Conservation (phyloP, 2,113 vertebrate species). For the Takifugu bimaculatus region DNA sequence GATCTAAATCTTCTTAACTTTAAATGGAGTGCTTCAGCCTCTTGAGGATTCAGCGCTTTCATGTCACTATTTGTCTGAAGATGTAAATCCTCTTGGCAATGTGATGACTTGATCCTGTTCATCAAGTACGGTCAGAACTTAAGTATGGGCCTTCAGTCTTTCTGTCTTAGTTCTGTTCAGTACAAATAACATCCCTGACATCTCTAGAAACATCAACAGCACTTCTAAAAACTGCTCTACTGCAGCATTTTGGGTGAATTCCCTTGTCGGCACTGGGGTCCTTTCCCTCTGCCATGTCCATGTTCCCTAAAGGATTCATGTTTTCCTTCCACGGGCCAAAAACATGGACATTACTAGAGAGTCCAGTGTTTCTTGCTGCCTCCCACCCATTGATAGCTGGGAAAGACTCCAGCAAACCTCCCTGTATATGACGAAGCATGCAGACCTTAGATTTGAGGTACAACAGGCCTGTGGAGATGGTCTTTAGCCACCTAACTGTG, state of each 20-base stretch:
- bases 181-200: conserved; percentile 20
- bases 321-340: too few relatives aligned
- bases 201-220: conserved; percentile 13
- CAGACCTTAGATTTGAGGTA: too few relatives aligned
- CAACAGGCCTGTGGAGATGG: too few relatives aligned
- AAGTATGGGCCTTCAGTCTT: conserved; percentile 42
- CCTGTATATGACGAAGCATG: too few relatives aligned
- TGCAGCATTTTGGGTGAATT: conserved; percentile 2
- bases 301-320: too few relatives aligned
- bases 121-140: conserved; percentile 42
- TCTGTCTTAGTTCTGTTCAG: conserved; percentile 38
- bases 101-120: conserved; percentile 61
- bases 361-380: too few relatives aligned
- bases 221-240: not conserved
- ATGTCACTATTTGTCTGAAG: conserved; percentile 70
- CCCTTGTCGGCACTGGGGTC: not conserved
- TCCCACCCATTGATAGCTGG: too few relatives aligned
- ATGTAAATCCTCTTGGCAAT: conserved; percentile 69
- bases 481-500: too few relatives aligned
- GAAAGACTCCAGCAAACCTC: too few relatives aligned
- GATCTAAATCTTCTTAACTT: conserved; percentile 81
- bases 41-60: conserved; percentile 72
- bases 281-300: too few relatives aligned
- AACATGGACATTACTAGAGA: not conserved
- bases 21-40: conserved; percentile 76